Conservation (phyloP, 2,113 vertebrate genomes). For the Polyodon spathula region DNA sequence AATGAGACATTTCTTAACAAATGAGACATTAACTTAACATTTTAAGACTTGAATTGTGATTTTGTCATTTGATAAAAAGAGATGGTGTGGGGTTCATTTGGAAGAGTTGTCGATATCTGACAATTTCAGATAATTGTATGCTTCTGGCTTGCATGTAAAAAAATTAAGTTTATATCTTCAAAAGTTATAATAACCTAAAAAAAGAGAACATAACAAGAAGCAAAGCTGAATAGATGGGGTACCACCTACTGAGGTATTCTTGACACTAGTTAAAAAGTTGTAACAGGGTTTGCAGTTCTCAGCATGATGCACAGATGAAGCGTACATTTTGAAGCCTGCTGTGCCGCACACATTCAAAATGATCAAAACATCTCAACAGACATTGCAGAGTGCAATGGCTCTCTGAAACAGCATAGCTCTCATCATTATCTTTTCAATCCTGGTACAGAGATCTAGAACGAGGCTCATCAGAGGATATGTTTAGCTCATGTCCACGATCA, state of each 20-base stretch:
- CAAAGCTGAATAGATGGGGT: background rate
- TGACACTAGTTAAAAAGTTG: background rate
- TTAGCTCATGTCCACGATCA: conserved; percentile 28
- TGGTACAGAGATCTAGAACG: conserved; percentile 35
- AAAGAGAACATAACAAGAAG: background rate
- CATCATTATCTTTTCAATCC: conserved; percentile 11
- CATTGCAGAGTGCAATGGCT: conserved; percentile 34
- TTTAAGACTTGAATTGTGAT: too few relatives aligned
- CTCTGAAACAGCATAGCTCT: conserved; percentile 23
- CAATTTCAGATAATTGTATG: too few relatives aligned
- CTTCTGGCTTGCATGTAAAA: too few relatives aligned
- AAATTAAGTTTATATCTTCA: too few relatives aligned
- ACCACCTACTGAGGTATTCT: background rate
- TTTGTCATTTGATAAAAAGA: too few relatives aligned
- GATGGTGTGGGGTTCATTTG: too few relatives aligned
- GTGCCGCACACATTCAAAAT: conserved; percentile 29
- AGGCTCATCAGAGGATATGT: conserved; percentile 43
- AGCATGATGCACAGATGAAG: background rate
- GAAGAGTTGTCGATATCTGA: too few relatives aligned
- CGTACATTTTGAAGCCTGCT: background rate
- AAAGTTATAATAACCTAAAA: background rate
- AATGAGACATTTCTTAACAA: too few relatives aligned
- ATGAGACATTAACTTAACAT: too few relatives aligned
- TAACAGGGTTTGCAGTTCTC: background rate
- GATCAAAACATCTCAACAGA: conserved; percentile 42